phyloP scores from a whole-genome alignment of 2,888 invertebrate species.

The Ectemnius continuus region DNA sequence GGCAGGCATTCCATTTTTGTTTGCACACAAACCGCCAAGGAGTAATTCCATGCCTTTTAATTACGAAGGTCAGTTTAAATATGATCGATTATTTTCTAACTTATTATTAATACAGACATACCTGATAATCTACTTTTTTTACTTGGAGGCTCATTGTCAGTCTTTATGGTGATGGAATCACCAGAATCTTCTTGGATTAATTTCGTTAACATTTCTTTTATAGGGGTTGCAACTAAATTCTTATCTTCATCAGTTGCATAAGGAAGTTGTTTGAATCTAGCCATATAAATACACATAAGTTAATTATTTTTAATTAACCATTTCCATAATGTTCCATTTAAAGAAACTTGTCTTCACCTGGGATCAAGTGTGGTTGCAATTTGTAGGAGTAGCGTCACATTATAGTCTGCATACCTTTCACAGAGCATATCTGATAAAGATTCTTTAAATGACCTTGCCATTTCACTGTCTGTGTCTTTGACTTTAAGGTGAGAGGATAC shows the following conservation, averaged over 20 bases:
- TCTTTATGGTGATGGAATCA: slow-evolving; percentile 56
- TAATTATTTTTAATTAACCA: slow-evolving; percentile 34
- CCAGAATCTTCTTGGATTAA: slow-evolving; percentile 74
- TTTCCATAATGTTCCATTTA: too few relatives aligned
- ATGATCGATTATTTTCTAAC: not conserved
- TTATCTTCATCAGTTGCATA: slow-evolving; percentile 78
- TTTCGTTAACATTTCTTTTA: slow-evolving; percentile 76
- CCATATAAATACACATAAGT: slow-evolving; percentile 11
- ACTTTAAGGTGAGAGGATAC: slow-evolving; percentile 78
- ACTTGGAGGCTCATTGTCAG: slow-evolving; percentile 63
- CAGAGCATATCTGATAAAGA: slow-evolving; percentile 75
- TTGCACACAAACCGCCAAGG: slow-evolving; percentile 73
- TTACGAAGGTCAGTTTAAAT: not conserved
- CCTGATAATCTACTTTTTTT: slow-evolving; percentile 77
- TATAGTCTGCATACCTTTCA: slow-evolving; percentile 74
- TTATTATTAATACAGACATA: slow-evolving; percentile 42
- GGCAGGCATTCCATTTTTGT: slow-evolving; percentile 74
- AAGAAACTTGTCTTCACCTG: slow-evolving; percentile 55
- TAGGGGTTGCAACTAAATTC: slow-evolving; percentile 71
- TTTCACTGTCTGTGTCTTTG: slow-evolving; percentile 74
- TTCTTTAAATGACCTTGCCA: slow-evolving; percentile 74
- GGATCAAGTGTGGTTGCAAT: slow-evolving; percentile 79
- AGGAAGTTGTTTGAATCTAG: slow-evolving; percentile 78
- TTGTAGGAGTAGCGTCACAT: slow-evolving; percentile 76
- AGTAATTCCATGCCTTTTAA: slow-evolving; percentile 77